phyloP scores from a whole-genome alignment of 2,797 vertebrate species.

The Anisognathus igniventris region DNA sequence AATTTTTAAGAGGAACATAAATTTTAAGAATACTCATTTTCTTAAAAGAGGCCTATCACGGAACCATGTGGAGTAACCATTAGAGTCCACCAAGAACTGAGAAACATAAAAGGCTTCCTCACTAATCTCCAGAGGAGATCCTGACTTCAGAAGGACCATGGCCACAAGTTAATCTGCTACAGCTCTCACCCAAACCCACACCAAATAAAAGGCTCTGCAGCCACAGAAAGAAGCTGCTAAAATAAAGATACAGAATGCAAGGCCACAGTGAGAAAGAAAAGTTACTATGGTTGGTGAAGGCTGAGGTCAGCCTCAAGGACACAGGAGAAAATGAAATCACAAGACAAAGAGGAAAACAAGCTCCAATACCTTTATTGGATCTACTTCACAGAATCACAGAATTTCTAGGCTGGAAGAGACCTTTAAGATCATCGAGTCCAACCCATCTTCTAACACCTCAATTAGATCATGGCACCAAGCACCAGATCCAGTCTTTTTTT shows the following conservation, averaged over 20 bases:
- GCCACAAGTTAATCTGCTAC: not conserved
- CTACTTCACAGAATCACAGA: too few relatives aligned
- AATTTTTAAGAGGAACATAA: not conserved
- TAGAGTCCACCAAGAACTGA: not conserved
- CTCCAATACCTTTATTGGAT: not conserved
- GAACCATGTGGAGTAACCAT: accelerated
- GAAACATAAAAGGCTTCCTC: not conserved
- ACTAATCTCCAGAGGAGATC: not conserved
- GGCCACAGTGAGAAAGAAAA: not conserved
- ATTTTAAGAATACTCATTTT: not conserved
- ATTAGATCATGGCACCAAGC: too few relatives aligned
- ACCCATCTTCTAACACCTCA: too few relatives aligned
- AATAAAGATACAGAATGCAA: not conserved
- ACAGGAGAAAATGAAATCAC: not conserved
- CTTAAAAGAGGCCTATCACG: not conserved
- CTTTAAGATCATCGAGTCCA: too few relatives aligned
- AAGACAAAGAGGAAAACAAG: not conserved
- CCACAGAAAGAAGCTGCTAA: not conserved
- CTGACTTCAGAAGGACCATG: not conserved
- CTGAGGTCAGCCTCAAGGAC: not conserved
- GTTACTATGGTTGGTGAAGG: not conserved
- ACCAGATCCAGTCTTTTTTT: too few relatives aligned
- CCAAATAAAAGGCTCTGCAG: not conserved
- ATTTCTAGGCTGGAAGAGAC: too few relatives aligned
- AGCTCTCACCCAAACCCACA: not conserved